These are phyloP conservation scores for Ophioninae sp. DNA, from an alignment of 2,888 invertebrate species.

Conservation along the genomic window DNA sequence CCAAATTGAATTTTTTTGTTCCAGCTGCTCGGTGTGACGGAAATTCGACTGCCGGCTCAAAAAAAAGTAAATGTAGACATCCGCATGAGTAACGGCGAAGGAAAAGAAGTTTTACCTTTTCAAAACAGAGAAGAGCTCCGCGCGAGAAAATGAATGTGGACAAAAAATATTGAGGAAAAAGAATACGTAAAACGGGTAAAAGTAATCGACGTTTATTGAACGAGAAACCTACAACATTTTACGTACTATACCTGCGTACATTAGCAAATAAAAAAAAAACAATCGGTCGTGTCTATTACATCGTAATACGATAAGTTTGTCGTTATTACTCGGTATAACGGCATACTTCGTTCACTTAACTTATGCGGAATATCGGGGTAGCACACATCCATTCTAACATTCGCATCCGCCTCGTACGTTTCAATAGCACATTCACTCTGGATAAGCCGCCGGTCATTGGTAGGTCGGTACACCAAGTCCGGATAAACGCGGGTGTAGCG, in stretches of 20 bases:
- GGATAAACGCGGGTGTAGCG: background rate
- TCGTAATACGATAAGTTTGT: constrained; percentile 63
- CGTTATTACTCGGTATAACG: constrained; percentile 55
- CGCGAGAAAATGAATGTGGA: background rate
- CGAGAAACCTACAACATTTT: constrained; percentile 67
- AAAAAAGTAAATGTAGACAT: background rate
- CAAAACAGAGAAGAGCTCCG: background rate
- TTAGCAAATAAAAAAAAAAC: constrained; percentile 66
- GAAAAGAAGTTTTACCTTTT: background rate
- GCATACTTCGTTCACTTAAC: constrained; percentile 46
- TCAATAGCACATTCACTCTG: constrained; percentile 55
- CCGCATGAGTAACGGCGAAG: background rate
- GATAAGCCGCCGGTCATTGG: constrained; percentile 52
- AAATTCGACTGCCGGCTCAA: no score
- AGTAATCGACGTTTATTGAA: constrained; percentile 65
- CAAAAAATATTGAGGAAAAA: background rate
- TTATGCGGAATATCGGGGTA: constrained; percentile 53
- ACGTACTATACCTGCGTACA: constrained; percentile 47
- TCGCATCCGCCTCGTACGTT: constrained; percentile 36
- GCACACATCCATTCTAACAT: constrained; percentile 58
- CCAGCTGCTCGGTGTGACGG: no score
- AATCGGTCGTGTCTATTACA: constrained; percentile 62
- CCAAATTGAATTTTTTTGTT: no score
- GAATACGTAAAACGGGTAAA: background rate
- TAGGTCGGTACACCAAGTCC: constrained; percentile 37